Percentiles rank a stretch among this genome's conserved stretches.
These are phyloP conservation scores for Sycophila texana DNA, from an alignment of 2,888 invertebrate genomes.

Conservation along the genomic window DNA sequence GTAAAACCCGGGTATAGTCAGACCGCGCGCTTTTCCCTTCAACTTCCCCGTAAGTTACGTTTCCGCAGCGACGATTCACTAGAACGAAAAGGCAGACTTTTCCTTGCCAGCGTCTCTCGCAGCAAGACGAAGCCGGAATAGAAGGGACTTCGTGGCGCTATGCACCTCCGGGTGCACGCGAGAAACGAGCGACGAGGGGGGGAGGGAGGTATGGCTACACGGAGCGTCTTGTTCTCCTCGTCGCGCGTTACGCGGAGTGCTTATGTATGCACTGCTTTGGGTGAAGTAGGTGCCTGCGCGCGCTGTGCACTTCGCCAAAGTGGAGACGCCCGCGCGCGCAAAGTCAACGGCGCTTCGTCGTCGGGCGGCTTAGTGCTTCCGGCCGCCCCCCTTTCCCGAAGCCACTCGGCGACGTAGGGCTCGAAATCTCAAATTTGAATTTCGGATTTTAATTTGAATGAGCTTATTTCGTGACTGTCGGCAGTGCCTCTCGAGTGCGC, in stretches of 20 bases:
- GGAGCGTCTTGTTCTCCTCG: slow-evolving; percentile 34
- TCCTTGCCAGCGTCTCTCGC: too few relatives aligned
- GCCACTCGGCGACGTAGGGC: too few relatives aligned
- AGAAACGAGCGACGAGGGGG: too few relatives aligned
- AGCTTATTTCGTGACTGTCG: slow-evolving; percentile 11
- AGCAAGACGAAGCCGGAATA: neutral
- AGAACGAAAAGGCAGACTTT: too few relatives aligned
- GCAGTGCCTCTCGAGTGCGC: neutral
- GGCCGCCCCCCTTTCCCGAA: neutral
- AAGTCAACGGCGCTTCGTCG: slow-evolving; percentile 27
- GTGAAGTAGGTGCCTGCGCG: slow-evolving; percentile 37
- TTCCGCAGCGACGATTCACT: too few relatives aligned
- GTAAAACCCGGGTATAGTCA: too few relatives aligned
- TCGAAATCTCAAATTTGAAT: slow-evolving; percentile 41
- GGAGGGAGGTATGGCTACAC: slow-evolving; percentile 1
- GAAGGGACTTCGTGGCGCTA: neutral
- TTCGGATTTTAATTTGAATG: slow-evolving; percentile 43
- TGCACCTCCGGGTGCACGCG: neutral
- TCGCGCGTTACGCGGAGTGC: slow-evolving; percentile 17
- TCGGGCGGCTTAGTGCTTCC: slow-evolving; percentile 37
- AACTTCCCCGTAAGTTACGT: too few relatives aligned
- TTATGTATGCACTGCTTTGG: slow-evolving; percentile 37
- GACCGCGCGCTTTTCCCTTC: too few relatives aligned
- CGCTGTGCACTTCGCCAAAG: slow-evolving; percentile 22
- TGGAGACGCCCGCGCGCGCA: slow-evolving; percentile 5